Base-by-base conservation (phyloP, 2,113 vertebrate species). In the Manacus vitellinus region DNA sequence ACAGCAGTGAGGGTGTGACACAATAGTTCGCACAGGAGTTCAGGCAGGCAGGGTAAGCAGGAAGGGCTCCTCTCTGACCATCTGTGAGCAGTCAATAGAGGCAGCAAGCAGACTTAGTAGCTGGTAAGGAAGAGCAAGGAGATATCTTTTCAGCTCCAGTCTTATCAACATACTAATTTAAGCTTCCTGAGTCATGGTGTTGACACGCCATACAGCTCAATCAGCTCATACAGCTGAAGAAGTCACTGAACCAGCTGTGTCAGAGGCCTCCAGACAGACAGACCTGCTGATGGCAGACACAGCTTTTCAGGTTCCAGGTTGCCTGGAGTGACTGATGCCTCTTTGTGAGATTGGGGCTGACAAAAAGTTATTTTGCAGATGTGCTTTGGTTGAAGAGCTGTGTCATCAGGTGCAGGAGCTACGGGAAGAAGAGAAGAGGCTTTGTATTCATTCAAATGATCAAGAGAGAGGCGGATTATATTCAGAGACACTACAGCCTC, bases 31-130 rank as follows among this genome's bases (percentile, higher is more conserved):
- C 37, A 10, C 16, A 39, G 25, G 41, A 49, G 35, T 14, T 41
- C 0, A 1, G 71, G 27, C 20, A 70, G 14, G 10, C 33, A 61
- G 56, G 56, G 7, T 2, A 3, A 76, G 12, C 21, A 19, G 4
- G 47, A 41, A 55, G 18, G 12, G 18, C 12, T 62, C 14, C 11
- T 83, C 33, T 27, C 47, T 55, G n/a, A 31, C 9, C 14, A 3
- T 31, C n/a, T 55, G 6, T 8, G 55, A 31, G 35, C 55, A 70
- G 63, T 28, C 47, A 47, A 35, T 18, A 46, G 33, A 61, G 39
- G 54, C 62, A 75, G 11, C 12, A 75, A 35, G 12, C 17, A 47
- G 47, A 21, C 11, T 44, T 9, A 41, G 27, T 28, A 63, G 37
- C 14, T 47, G 55, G 20, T 70, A 47, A 76, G 55, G 62, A 76